A percentile compares a stretch with the other conserved stretches of the same genome.
phyloP scores from a whole-genome alignment of 2,113 vertebrate species.

The Colius striatus region DNA sequence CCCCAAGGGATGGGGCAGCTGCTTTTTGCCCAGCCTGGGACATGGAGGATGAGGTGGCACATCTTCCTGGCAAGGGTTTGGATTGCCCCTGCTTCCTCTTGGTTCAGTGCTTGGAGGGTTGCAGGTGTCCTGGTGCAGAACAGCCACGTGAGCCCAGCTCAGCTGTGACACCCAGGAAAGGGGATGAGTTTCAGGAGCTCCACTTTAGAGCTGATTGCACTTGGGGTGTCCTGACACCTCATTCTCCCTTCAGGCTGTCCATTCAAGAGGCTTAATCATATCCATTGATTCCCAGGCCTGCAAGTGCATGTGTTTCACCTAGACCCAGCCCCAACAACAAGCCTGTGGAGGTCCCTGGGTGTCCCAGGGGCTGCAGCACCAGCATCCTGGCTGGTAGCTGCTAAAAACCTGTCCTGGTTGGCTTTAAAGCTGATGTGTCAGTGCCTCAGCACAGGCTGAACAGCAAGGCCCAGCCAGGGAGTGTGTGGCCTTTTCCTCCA shows the following conservation, averaged over 20 bases:
- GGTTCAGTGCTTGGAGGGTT: neutral
- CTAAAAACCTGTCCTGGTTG: neutral
- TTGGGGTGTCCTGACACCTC: neutral
- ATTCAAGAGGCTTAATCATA: neutral
- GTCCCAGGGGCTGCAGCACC: neutral
- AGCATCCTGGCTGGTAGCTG: neutral
- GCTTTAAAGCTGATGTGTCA: neutral
- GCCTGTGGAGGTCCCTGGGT: neutral
- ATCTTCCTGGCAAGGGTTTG: neutral
- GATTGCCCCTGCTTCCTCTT: neutral
- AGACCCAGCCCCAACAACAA: neutral
- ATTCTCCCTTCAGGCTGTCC: neutral
- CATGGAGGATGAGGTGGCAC: neutral
- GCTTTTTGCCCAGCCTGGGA: neutral
- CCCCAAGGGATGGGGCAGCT: too few relatives aligned
- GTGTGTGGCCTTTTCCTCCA: neutral
- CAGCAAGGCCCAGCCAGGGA: neutral
- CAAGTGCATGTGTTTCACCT: neutral
- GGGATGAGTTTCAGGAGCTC: neutral
- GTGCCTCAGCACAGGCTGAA: rapidly evolving
- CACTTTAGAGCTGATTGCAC: neutral
- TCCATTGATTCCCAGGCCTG: neutral
- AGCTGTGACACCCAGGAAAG: neutral
- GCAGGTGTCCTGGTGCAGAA: neutral
- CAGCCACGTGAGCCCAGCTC: neutral